phyloP scores from a whole-genome alignment of 1,140 invertebrate genomes.

The Pygmarrhopalites habei region DNA sequence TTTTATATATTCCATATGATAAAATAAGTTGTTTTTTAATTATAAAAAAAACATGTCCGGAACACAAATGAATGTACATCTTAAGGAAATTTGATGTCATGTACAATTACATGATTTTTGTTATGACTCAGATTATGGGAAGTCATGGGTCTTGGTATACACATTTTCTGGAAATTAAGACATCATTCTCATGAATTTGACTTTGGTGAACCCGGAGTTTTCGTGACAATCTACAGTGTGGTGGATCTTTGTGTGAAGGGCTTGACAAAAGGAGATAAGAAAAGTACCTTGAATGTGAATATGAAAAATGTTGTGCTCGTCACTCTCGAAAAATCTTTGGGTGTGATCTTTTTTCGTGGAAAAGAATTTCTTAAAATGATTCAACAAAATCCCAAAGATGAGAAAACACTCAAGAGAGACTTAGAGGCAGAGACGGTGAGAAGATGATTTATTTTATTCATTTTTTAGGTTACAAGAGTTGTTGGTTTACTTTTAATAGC shows the following conservation, averaged over 20 bases:
- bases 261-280: slow-evolving; percentile 9
- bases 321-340: slow-evolving; percentile 10
- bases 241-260: slow-evolving; percentile 15
- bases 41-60: too few relatives aligned
- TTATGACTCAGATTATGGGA: slow-evolving; percentile 25
- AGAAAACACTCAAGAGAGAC: slow-evolving; percentile 9
- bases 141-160: slow-evolving; percentile 10
- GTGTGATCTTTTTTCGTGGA: slow-evolving; percentile 1
- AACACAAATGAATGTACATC: too few relatives aligned
- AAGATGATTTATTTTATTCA: background rate
- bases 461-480: too few relatives aligned
- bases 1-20: too few relatives aligned
- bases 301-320: slow-evolving; percentile 2
- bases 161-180: slow-evolving; percentile 20
- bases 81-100: too few relatives aligned
- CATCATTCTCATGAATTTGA: slow-evolving; percentile 6
- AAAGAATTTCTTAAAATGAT: slow-evolving; percentile 5
- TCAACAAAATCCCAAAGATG: slow-evolving; percentile 6
- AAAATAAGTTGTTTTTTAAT: too few relatives aligned
- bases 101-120: too few relatives aligned
- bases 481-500: too few relatives aligned
- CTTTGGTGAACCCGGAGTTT: slow-evolving; percentile 2
- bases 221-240: slow-evolving; percentile 4
- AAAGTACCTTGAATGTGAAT: slow-evolving; percentile 7
- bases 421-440: slow-evolving; percentile 15